A percentile compares a stretch with the other conserved stretches of the same genome.
Evolutionary conservation across 1,140 invertebrate species (phyloP).

Genomic region (Episyrphus balteatus): DNA sequence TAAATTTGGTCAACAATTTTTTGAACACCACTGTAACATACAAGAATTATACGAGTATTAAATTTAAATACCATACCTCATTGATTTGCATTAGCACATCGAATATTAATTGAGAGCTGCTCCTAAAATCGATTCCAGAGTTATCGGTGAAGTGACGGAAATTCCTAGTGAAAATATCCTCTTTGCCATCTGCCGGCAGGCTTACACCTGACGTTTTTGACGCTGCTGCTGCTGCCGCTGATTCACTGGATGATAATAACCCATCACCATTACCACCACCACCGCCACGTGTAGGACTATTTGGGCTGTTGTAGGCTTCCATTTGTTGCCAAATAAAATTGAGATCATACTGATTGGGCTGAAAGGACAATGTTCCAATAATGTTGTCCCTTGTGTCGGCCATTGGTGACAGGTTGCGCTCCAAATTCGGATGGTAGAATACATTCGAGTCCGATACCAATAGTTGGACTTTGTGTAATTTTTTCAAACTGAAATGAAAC

Average conservation of each 20-base stretch:
- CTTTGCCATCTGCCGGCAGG: constrained; percentile 6
- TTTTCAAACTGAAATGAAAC: constrained; percentile 21
- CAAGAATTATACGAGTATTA: no score
- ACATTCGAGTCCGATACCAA: constrained; percentile 25
- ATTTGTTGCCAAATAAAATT: constrained; percentile 35
- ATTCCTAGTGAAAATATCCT: constrained; percentile 30
- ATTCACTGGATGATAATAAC: not conserved
- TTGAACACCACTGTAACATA: no score
- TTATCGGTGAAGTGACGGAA: constrained; percentile 27
- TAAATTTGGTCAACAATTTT: no score
- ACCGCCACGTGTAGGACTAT: not conserved
- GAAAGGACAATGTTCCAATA: constrained; percentile 32
- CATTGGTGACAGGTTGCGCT: constrained; percentile 17
- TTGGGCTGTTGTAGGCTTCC: constrained; percentile 17
- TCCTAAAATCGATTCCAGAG: constrained; percentile 34
- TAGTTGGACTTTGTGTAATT: constrained; percentile 33
- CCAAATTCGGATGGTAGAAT: constrained; percentile 35
- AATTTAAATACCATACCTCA: constrained; percentile 22
- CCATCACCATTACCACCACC: not conserved
- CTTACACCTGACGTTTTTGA: not conserved
- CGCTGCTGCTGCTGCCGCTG: not conserved
- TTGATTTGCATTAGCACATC: constrained; percentile 36
- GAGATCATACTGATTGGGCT: constrained; percentile 34
- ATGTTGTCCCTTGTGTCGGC: constrained; percentile 17
- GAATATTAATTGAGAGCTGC: constrained; percentile 34